Percentiles rank a stretch among this genome's conserved stretches.
phyloP scores from a whole-genome alignment of 2,113 vertebrate genomes.

The Passer montanus region DNA sequence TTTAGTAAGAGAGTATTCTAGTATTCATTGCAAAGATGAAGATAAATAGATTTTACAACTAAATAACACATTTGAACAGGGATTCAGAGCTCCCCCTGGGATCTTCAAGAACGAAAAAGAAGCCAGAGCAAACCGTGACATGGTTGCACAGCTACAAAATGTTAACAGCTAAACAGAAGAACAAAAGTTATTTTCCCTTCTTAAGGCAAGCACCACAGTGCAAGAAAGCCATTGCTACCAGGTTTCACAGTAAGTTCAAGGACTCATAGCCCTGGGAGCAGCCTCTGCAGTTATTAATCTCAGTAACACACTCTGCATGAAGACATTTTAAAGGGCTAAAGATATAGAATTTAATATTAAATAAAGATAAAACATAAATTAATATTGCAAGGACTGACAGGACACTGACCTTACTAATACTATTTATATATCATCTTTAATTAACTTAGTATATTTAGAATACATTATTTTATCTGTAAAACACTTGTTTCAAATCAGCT shows the following conservation, averaged over 20 bases:
- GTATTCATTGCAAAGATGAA: neutral
- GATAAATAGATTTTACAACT: neutral
- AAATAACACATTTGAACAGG: neutral
- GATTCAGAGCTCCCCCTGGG: neutral
- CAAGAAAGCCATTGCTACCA: neutral
- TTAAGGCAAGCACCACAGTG: neutral
- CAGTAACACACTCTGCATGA: neutral
- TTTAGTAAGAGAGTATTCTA: neutral
- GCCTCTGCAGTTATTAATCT: neutral
- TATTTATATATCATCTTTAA: neutral
- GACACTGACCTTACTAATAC: neutral
- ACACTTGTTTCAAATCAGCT: neutral
- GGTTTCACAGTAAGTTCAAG: neutral
- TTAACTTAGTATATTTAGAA: neutral
- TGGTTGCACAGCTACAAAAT: neutral
- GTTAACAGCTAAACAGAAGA: neutral
- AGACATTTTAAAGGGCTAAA: neutral
- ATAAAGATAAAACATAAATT: neutral
- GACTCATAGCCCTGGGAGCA: neutral
- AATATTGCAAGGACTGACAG: neutral
- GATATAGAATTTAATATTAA: neutral
- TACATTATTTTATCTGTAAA: neutral
- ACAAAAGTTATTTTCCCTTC: neutral
- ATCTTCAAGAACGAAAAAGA: neutral
- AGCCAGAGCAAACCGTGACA: neutral